These are phyloP conservation scores for Andrena bicolor DNA, from an alignment of 2,888 invertebrate species.

Conservation along the genomic window DNA sequence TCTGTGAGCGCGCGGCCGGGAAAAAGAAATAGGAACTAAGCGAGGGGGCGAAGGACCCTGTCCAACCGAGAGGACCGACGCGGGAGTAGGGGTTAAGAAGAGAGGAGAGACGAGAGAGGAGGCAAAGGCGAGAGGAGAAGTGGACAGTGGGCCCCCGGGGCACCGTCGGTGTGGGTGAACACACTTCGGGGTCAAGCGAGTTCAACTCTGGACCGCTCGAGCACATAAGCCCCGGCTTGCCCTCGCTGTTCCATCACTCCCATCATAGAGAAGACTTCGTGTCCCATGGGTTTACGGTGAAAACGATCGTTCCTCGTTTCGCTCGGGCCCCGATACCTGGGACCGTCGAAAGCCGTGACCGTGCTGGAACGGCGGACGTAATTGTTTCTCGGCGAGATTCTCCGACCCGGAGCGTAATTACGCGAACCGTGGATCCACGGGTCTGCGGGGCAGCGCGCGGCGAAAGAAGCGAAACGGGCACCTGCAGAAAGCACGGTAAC, in stretches of 20 bases:
- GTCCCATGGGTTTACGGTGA: slow-evolving; percentile 67
- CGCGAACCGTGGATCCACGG: slow-evolving; percentile 30
- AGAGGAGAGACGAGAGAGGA: slow-evolving; percentile 30
- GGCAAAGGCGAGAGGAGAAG: slow-evolving; percentile 64
- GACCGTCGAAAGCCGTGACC: slow-evolving; percentile 7
- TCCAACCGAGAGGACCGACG: slow-evolving; percentile 31
- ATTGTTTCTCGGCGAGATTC: slow-evolving; percentile 43
- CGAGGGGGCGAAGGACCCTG: slow-evolving; percentile 19
- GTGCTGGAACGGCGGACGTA: background rate
- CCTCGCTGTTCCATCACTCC: slow-evolving; percentile 55
- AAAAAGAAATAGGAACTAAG: slow-evolving; percentile 50
- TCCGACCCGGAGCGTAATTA: slow-evolving; percentile 26
- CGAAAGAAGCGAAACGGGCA: slow-evolving; percentile 48
- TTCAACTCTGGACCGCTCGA: slow-evolving; percentile 76
- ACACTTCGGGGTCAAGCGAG: slow-evolving; percentile 79
- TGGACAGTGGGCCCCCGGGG: slow-evolving; percentile 71
- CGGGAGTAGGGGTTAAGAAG: slow-evolving; percentile 35
- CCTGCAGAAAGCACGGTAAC: slow-evolving; percentile 61
- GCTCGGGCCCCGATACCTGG: background rate
- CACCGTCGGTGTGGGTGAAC: slow-evolving; percentile 80
- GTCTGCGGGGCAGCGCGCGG: slow-evolving; percentile 11
- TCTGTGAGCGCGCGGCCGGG: slow-evolving; percentile 64
- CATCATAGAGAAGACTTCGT: slow-evolving; percentile 50
- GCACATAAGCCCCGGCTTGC: slow-evolving; percentile 68
- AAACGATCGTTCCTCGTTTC: slow-evolving; percentile 57